Base-by-base conservation (phyloP, 2,797 vertebrate genomes). In the Sciurus carolinensis region DNA sequence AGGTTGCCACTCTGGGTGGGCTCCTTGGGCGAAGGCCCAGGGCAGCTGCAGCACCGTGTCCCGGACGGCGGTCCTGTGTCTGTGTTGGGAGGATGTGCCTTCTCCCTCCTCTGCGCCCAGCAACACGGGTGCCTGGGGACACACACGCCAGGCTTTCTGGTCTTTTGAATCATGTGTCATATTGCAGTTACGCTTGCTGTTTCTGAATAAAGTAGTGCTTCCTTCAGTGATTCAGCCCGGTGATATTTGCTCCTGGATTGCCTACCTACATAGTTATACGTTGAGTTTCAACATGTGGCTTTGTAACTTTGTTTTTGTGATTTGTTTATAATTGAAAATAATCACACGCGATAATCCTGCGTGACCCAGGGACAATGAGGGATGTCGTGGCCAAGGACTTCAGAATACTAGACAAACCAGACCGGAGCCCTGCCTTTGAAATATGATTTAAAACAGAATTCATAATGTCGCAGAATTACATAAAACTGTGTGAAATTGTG, bases 401-500 rank as follows among this genome's bases (percentile, higher is more conserved):
- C 96, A 96, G 96, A 97, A 97, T 95, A 94, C 96, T 94, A 96
- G 98, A 98, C 93, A 98, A 98, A 97, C 95, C 97, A 96, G 96
- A 96, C 97, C 92, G 97, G 96, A 98, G 97, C 84, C 96, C 76
- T 94, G 98, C 97, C 98, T 99, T 99, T 99, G 98, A 99, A 99
- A 99, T 99, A 98, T 98, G 98, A 98, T 99, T 99, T 99, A 99
- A 99, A 99, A 98, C 98, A 98, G 98, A 99, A 99, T 99, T 99
- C 98, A 98, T 99, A 99, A 99, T 99, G 98, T 99, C 96, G 2
- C 98, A 98, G 98, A 99, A 99, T 99, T 99, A 99, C 99, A 99
- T 99, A 99, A 99, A 99, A 99, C 98, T 98, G 99, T 99, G 99
- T 99, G 99, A 99, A 99, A 99, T 99, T 99, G 99, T 99, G 99